These are phyloP conservation scores for Liopterus haemorrhoidalis DNA, from an alignment of 2,888 invertebrate species.

Conservation along the genomic window DNA sequence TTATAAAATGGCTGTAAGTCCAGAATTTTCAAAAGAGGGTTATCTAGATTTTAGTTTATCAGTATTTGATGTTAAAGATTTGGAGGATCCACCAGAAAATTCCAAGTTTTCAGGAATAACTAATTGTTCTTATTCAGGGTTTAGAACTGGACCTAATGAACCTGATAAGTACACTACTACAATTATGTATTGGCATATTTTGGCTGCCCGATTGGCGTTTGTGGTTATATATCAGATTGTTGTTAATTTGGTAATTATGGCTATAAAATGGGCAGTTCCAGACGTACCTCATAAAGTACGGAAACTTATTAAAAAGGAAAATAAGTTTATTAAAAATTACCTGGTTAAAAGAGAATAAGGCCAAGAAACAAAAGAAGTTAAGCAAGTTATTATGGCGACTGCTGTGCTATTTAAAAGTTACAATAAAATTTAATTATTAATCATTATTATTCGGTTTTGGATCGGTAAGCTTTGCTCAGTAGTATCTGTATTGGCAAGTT, in stretches of 20 bases:
- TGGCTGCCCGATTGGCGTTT: slow-evolving; percentile 67
- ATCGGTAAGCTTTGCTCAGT: no score
- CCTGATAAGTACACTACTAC: slow-evolving; percentile 54
- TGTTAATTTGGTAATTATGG: slow-evolving; percentile 63
- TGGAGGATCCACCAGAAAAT: slow-evolving; percentile 44
- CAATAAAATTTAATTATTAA: no score
- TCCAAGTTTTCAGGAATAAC: slow-evolving; percentile 36
- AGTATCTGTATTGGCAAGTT: no score
- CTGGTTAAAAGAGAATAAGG: no score
- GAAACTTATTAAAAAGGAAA: slow-evolving; percentile 65
- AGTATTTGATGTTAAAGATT: slow-evolving; percentile 59
- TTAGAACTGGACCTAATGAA: slow-evolving; percentile 54
- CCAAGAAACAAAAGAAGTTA: no score
- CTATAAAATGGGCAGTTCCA: slow-evolving; percentile 70
- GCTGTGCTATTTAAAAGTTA: no score
- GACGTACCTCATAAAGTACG: slow-evolving; percentile 66
- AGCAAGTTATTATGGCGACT: no score
- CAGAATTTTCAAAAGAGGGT: slow-evolving; percentile 50
- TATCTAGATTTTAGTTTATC: slow-evolving; percentile 67
- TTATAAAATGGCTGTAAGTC: slow-evolving; percentile 53
- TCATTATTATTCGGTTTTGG: no score
- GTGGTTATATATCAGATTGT: slow-evolving; percentile 75
- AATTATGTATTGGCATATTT: slow-evolving; percentile 65
- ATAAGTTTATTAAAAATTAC: no score
- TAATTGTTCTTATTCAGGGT: slow-evolving; percentile 62